Percentiles rank a stretch among this genome's conserved stretches.
phyloP scores from a whole-genome alignment of 2,797 vertebrate species.

The Rhincodon typus region DNA sequence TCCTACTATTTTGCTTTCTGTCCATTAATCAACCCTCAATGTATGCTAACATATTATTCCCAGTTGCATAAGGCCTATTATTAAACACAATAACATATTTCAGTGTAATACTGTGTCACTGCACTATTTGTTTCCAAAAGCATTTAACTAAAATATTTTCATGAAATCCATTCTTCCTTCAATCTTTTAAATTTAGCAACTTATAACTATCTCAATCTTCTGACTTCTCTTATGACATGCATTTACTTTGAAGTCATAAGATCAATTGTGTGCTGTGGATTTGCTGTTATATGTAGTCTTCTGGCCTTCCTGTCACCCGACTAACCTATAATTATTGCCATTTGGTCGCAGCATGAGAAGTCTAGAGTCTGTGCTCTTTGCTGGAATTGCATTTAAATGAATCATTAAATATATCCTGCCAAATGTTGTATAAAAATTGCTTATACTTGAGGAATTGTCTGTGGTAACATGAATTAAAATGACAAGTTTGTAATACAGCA shows the following conservation, averaged over 20 bases:
- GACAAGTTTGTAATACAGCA: background rate
- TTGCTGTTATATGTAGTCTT: background rate
- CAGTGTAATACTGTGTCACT: background rate
- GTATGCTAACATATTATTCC: background rate
- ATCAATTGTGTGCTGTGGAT: background rate
- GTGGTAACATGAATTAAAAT: background rate
- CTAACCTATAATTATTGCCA: background rate
- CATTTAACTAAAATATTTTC: background rate
- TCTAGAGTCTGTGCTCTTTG: background rate
- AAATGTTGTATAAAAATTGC: background rate
- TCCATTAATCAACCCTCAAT: background rate
- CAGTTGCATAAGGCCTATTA: background rate
- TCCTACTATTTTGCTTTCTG: background rate
- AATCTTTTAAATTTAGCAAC: background rate
- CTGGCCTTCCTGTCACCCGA: conserved; percentile 3
- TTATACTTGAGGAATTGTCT: conserved; percentile 4
- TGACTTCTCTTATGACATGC: background rate
- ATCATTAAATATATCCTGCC: background rate
- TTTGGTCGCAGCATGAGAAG: background rate
- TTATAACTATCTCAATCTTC: background rate
- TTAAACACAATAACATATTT: background rate
- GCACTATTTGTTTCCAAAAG: background rate
- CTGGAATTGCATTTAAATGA: background rate
- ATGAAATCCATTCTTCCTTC: background rate
- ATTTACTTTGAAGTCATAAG: conserved; percentile 12